A percentile compares a stretch with the other conserved stretches of the same genome.
Conservation (phyloP, 2,888 invertebrate species). For the Imbricaverruca yamaguchii region DNA sequence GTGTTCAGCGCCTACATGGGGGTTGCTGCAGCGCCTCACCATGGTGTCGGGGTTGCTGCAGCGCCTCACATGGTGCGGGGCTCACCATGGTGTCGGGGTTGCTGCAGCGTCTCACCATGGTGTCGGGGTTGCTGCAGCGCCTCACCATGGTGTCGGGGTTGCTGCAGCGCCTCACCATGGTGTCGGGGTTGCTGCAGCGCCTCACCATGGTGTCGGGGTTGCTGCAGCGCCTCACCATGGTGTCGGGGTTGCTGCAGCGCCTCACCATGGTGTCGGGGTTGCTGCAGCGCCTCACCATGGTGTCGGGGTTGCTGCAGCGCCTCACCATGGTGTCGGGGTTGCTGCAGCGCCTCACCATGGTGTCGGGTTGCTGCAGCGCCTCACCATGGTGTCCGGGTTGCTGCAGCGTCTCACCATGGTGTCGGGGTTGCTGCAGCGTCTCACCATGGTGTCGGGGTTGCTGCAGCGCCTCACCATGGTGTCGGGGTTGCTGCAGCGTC, state of each 20-base stretch:
- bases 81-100: not conserved
- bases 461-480: not conserved
- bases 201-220: not conserved
- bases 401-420: not conserved
- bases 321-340: slow-evolving; percentile 3
- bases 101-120: not conserved
- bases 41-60: not conserved
- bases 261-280: not conserved
- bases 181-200: not conserved
- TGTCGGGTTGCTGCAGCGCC: not conserved
- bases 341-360: not conserved
- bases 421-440: not conserved
- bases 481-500: not conserved
- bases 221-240: not conserved
- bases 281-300: not conserved
- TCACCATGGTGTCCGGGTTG: not conserved
- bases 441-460: not conserved
- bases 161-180: not conserved
- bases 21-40: not conserved
- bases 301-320: not conserved
- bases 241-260: not conserved
- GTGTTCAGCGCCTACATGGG: no score
- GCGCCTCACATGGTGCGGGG: no score
- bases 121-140: not conserved
- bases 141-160: not conserved